A percentile compares a stretch with the other conserved stretches of the same genome.
Conservation (phyloP, 2,797 vertebrate genomes). For the Peromyscus aztecus region DNA sequence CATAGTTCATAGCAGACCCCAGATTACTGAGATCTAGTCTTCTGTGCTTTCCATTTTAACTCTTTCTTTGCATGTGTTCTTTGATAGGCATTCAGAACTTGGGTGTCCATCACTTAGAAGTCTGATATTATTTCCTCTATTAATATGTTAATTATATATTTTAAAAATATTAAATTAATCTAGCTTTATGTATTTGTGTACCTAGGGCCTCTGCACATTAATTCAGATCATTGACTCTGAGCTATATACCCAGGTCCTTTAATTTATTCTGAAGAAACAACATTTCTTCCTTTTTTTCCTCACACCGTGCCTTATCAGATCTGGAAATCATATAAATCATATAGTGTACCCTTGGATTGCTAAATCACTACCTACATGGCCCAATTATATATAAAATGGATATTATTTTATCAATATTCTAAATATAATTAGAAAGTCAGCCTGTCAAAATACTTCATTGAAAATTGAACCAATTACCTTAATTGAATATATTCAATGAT, state of each 20-base stretch:
- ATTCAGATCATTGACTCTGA: not conserved
- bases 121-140: constrained; percentile 53
- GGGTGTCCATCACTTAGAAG: not conserved
- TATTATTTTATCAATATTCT: not conserved
- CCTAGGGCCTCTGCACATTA: not conserved
- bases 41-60: not conserved
- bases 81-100: constrained; percentile 17
- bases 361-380: not conserved
- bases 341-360: not conserved
- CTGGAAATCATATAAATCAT: constrained; percentile 2
- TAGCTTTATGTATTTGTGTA: not conserved
- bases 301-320: not conserved
- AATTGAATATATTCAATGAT: not conserved
- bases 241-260: not conserved
- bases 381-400: not conserved
- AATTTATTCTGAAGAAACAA: not conserved
- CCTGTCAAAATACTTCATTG: not conserved
- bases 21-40: not conserved
- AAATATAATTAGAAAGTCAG: not conserved
- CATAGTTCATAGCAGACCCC: not conserved
- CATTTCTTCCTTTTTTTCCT: not conserved
- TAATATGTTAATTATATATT: constrained; percentile 14
- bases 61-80: not conserved
- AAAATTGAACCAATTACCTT: not conserved
- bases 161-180: constrained; percentile 2